Percentiles rank a stretch among this genome's conserved stretches.
Conservation (phyloP, 2,797 vertebrate species). For the Tragopan temminckii region DNA sequence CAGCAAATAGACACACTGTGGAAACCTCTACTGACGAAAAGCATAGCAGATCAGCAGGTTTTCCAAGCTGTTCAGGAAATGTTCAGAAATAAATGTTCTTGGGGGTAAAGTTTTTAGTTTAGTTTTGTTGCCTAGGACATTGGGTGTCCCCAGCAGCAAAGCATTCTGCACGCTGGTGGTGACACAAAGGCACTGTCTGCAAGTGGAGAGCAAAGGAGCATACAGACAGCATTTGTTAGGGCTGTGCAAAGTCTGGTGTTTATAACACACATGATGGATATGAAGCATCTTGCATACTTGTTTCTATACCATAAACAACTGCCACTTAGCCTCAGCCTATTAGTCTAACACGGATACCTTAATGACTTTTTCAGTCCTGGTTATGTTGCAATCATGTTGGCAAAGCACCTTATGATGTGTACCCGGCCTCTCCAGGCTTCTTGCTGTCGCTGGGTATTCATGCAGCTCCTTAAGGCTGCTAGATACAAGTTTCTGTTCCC, state of each 20-base stretch:
- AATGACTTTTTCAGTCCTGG: neutral
- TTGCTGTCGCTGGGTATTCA: neutral
- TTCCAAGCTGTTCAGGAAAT: neutral
- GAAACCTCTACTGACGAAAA: neutral
- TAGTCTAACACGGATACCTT: neutral
- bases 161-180: neutral
- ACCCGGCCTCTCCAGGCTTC: neutral
- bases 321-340: neutral
- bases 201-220: neutral
- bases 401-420: fast-evolving
- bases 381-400: neutral
- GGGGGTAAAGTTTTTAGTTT: neutral
- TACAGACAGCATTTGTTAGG: neutral
- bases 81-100: neutral
- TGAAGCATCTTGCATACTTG: neutral
- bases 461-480: neutral
- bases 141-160: too few relatives aligned
- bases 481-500: neutral
- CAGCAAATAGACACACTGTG: neutral
- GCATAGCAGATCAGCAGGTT: neutral
- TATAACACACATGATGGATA: neutral
- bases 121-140: neutral
- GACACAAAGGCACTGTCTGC: neutral
- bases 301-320: fast-evolving
- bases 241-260: neutral